Evolutionary conservation across 1,140 invertebrate species (phyloP).

Genomic region (Eumaeus atala): DNA sequence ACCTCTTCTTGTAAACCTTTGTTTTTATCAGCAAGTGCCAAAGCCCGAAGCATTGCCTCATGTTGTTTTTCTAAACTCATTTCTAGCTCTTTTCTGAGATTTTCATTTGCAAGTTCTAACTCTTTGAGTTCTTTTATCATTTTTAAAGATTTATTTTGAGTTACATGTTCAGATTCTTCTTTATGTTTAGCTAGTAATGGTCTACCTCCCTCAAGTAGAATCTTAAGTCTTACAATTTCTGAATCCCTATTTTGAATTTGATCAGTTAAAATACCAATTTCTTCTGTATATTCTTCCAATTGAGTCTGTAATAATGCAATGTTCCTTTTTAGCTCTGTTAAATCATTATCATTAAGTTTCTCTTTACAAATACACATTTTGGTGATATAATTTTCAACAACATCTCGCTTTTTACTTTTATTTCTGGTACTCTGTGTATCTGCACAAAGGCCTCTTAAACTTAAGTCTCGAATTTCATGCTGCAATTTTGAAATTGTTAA

Average conservation of each 20-base stretch:
- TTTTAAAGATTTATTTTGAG: slow-evolving; percentile 46
- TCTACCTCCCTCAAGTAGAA: slow-evolving; percentile 78
- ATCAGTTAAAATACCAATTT: slow-evolving; percentile 55
- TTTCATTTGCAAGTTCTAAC: slow-evolving; percentile 71
- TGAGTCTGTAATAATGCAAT: slow-evolving; percentile 48
- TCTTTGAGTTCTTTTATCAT: slow-evolving; percentile 70
- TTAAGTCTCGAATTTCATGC: slow-evolving; percentile 57
- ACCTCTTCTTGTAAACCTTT: slow-evolving; percentile 79
- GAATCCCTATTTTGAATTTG: slow-evolving; percentile 74
- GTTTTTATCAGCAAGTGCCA: slow-evolving; percentile 80
- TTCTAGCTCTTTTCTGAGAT: slow-evolving; percentile 76
- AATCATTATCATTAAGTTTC: slow-evolving; percentile 32
- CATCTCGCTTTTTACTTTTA: slow-evolving; percentile 54
- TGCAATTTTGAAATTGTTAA: slow-evolving; percentile 55
- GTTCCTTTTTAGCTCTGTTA: slow-evolving; percentile 40
- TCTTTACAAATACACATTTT: slow-evolving; percentile 49
- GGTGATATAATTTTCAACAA: slow-evolving; percentile 28
- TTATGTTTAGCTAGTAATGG: slow-evolving; percentile 73
- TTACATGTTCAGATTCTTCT: slow-evolving; percentile 75
- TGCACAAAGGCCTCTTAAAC: slow-evolving; percentile 62
- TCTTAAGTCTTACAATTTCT: slow-evolving; percentile 78
- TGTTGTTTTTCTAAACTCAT: slow-evolving; percentile 78
- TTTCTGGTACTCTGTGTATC: slow-evolving; percentile 63
- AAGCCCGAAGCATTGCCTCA: slow-evolving; percentile 81
- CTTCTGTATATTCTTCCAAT: slow-evolving; percentile 50